These are phyloP conservation scores for Blera fallax DNA, from an alignment of 2,888 invertebrate genomes.

Conservation along the genomic window DNA sequence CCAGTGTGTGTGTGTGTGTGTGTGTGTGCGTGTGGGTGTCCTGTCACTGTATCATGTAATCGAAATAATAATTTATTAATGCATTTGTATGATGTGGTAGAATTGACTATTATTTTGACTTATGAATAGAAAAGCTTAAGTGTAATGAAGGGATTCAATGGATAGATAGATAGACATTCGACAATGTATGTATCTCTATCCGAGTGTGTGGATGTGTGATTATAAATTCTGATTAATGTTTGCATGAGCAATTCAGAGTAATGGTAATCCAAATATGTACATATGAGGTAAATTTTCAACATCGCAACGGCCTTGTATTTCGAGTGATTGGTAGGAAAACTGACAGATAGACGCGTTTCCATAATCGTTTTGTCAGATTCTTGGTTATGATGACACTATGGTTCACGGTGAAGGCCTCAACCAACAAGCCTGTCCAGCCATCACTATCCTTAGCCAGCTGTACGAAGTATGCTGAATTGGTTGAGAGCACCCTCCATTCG, in stretches of 20 bases:
- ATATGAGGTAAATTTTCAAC: neutral
- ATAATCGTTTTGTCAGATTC: too few relatives aligned
- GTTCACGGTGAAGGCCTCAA: too few relatives aligned
- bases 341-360: too few relatives aligned
- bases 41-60: slow-evolving; percentile 40
- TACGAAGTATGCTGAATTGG: too few relatives aligned
- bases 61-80: slow-evolving; percentile 63
- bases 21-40: neutral
- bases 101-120: slow-evolving; percentile 68
- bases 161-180: neutral
- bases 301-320: neutral
- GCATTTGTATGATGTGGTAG: slow-evolving; percentile 49
- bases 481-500: too few relatives aligned
- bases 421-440: too few relatives aligned
- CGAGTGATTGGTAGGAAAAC: neutral
- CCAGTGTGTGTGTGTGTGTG: neutral
- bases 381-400: too few relatives aligned
- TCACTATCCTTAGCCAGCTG: too few relatives aligned
- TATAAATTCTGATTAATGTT: slow-evolving; percentile 52
- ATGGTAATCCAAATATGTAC: slow-evolving; percentile 17
- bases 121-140: slow-evolving; percentile 67
- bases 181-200: neutral
- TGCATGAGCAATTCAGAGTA: slow-evolving; percentile 47
- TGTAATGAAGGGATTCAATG: slow-evolving; percentile 32
- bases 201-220: neutral